Evolutionary conservation across 2,797 vertebrate species (phyloP), one percentile per base, ranked within the genome.

Genomic region (Megaceryle alcyon): DNA sequence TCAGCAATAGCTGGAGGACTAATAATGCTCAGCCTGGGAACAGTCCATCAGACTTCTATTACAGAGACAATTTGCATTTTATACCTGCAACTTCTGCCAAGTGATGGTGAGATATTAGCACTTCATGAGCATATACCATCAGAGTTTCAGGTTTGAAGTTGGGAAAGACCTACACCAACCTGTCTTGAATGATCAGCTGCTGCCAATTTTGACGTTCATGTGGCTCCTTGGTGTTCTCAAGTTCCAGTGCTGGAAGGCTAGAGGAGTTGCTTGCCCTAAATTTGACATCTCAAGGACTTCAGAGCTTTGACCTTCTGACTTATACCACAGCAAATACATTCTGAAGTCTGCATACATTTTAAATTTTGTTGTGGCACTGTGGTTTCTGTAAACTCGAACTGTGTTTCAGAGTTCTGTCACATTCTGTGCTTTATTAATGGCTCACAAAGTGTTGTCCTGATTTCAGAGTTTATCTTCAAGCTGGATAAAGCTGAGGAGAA

Each of bases 31-130:
- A 56, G 9, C 17, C n/a, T 68, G 57, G 26, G 14, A 93, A 37
- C 7, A 44, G 26, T 41, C 60, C 46, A 21, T 35, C 1, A 3
- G 28, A 68, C 28, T 75, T 63, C 5, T 43, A 4, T 63, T 66
- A 28, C 3, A 7, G 19, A 75, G 5, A 33, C 1, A 18, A 28
- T 28, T 56, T 51, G 14, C 8, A 64, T 71, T 68, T 84, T 88
- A 28, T 71, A 44, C 16, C 23, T 0, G 0, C 13, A 46, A 54
- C n/a, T 69, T 82, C 37, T n/a, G 37, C 6, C 21, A 64, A 11
- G 10, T 41, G 15, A 22, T 69, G 41, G 20, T 29, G 22, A 92
- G 51, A 20, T 44, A 13, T 39, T 79, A 59, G 33, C 7, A 76
- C 3, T 22, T 29, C 29, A 26, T 4, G 41, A 84, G 37, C 18